A percentile compares a stretch with the other conserved stretches of the same genome.
These are phyloP conservation scores for Cladopsammia gracilis DNA, from an alignment of 64 coral and sea anemone genomes.

Conservation along the genomic window DNA sequence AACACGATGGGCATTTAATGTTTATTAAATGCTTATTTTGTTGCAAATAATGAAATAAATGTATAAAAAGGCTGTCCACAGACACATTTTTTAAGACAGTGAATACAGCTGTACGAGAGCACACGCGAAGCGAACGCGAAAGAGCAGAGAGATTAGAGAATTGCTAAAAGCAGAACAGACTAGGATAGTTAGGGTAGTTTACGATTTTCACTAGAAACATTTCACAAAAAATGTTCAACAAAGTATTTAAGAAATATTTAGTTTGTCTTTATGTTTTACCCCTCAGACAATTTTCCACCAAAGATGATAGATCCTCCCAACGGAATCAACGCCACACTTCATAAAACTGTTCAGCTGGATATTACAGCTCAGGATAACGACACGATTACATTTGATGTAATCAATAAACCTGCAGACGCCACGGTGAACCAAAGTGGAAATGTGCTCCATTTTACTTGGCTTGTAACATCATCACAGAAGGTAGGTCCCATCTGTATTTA, in stretches of 20 bases:
- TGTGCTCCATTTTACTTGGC: neutral
- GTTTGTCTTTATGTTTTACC: neutral
- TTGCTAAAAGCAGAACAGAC: no score
- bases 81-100: no score
- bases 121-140: no score
- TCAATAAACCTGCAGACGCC: neutral
- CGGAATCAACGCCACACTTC: neutral
- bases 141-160: no score
- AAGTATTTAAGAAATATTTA: neutral
- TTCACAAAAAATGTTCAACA: neutral
- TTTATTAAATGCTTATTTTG: no score
- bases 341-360: neutral
- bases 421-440: neutral
- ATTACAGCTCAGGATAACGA: slow-evolving; percentile 28
- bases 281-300: slow-evolving; percentile 53
- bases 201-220: no score
- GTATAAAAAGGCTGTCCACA: no score
- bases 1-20: no score
- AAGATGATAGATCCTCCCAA: neutral
- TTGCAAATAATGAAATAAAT: no score
- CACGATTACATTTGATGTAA: neutral
- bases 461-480: neutral
- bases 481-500: neutral
- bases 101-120: no score
- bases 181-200: no score